phyloP scores from a whole-genome alignment of 1,140 invertebrate genomes.

The Sminthurinus signatus region DNA sequence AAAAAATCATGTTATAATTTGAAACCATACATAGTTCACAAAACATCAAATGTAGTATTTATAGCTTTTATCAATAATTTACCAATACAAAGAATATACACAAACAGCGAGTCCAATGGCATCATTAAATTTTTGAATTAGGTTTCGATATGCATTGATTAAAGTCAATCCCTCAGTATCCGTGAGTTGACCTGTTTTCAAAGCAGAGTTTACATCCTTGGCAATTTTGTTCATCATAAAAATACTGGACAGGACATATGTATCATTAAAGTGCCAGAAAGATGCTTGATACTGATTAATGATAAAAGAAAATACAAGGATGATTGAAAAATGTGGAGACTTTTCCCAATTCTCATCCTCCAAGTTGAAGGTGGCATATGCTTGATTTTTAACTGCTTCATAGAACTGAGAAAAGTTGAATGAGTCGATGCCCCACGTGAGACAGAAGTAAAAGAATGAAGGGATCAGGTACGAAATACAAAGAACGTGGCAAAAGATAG shows the following conservation, averaged over 20 bases:
- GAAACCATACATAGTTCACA: too few species aligned
- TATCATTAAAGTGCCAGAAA: not conserved
- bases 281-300: not conserved
- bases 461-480: not conserved
- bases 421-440: not conserved
- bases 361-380: not conserved
- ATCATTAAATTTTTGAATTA: not conserved
- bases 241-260: not conserved
- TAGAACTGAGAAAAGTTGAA: not conserved
- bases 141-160: not conserved
- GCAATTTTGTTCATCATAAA: not conserved
- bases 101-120: not conserved
- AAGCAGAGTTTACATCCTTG: not conserved
- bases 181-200: not conserved
- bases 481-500: not conserved
- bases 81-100: not conserved
- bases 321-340: not conserved
- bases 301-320: not conserved
- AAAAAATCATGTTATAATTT: too few species aligned
- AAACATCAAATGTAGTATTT: too few species aligned
- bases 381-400: not conserved
- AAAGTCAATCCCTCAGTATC: not conserved
- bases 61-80: too few species aligned
- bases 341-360: not conserved
- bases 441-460: not conserved